Conservation (phyloP, 1,140 invertebrate genomes). For the Apis cerana region DNA sequence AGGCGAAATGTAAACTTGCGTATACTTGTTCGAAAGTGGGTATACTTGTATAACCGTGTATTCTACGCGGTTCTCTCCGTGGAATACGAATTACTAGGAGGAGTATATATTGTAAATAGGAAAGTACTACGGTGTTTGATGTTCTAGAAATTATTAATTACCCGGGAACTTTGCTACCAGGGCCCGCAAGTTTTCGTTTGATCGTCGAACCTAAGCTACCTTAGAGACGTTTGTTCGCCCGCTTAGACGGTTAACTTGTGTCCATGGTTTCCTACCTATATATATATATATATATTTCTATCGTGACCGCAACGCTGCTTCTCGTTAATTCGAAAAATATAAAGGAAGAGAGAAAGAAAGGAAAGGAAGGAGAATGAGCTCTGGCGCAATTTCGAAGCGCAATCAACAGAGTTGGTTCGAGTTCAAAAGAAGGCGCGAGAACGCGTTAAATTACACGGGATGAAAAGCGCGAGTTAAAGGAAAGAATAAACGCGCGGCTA, state of each 20-base stretch:
- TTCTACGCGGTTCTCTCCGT: not conserved
- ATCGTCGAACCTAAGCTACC: not conserved
- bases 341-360: fast-evolving
- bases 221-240: not conserved
- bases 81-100: not conserved
- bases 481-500: constrained; percentile 9
- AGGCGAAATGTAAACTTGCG: not conserved
- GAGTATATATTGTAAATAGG: constrained; percentile 4
- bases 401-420: not conserved
- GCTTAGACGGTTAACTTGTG: not conserved
- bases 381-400: not conserved
- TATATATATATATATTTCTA: not conserved
- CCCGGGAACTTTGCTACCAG: not conserved
- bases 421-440: not conserved
- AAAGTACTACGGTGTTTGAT: not conserved
- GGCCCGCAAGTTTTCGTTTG: constrained; percentile 6
- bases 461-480: not conserved
- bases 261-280: not conserved
- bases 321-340: not conserved
- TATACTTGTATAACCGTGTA: no score
- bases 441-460: not conserved
- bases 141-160: constrained; percentile 22
- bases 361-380: not conserved
- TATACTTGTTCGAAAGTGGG: not conserved
- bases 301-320: not conserved